A percentile compares a stretch with the other conserved stretches of the same genome.
phyloP scores from a whole-genome alignment of 2,797 vertebrate genomes.

The Atherinosoma microstoma region DNA sequence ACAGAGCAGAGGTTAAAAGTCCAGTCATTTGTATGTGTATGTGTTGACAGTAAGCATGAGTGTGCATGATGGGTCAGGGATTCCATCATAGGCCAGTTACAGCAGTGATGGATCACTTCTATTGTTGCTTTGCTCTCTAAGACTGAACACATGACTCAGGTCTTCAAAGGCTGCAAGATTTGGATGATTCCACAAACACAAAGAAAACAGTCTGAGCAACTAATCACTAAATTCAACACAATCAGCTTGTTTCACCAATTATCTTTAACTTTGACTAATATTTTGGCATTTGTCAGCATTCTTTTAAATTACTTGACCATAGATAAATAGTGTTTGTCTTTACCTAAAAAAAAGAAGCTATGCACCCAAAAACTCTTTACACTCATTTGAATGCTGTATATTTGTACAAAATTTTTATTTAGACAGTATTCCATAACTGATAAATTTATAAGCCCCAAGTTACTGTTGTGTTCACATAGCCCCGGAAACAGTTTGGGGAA shows the following conservation, averaged over 20 bases:
- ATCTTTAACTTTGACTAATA: not conserved
- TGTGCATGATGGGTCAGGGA: slow-evolving; percentile 68
- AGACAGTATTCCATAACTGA: too few relatives aligned
- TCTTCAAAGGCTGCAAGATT: slow-evolving; percentile 27
- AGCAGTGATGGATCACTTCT: slow-evolving; percentile 71
- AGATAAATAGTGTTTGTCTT: too few relatives aligned
- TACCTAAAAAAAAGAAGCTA: too few relatives aligned
- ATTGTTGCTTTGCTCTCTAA: slow-evolving; percentile 52
- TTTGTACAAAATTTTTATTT: too few relatives aligned
- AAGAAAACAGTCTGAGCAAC: not conserved
- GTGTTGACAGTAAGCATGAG: slow-evolving; percentile 75
- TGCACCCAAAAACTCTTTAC: too few relatives aligned
- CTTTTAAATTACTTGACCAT: too few relatives aligned
- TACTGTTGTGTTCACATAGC: not conserved
- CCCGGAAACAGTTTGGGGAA: too few relatives aligned
- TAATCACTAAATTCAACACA: not conserved
- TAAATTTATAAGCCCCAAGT: too few relatives aligned
- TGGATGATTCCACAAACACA: not conserved
- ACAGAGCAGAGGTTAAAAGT: slow-evolving; percentile 62
- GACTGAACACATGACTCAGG: slow-evolving; percentile 40
- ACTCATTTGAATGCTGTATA: too few relatives aligned
- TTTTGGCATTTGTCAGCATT: not conserved
- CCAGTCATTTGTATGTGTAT: slow-evolving; percentile 66
- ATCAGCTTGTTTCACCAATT: not conserved
- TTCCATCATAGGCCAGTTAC: slow-evolving; percentile 66